A percentile compares a stretch with the other conserved stretches of the same genome.
Conservation (phyloP, 2,797 vertebrate genomes). For the Calcarius lapponicus region DNA sequence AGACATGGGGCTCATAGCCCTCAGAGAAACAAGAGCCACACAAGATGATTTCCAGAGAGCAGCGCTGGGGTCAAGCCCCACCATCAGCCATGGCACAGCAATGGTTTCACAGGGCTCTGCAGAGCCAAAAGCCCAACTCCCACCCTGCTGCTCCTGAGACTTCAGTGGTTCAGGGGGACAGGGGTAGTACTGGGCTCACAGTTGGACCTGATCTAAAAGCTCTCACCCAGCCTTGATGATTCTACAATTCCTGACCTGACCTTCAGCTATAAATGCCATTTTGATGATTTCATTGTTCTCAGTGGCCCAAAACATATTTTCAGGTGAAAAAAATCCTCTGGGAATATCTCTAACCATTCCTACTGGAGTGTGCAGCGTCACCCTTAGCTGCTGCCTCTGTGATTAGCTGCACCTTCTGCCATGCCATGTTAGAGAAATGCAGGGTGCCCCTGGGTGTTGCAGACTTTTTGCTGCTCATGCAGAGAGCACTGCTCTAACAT, state of each 20-base stretch:
- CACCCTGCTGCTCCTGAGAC: neutral
- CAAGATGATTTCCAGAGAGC: neutral
- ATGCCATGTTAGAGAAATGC: neutral
- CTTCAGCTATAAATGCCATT: neutral
- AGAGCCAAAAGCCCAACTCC: rapidly evolving
- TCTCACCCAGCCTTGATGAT: neutral
- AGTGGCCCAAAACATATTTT: neutral
- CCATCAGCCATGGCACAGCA: neutral
- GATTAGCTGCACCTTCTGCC: neutral
- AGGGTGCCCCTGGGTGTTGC: neutral
- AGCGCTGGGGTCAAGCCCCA: neutral
- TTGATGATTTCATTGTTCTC: neutral
- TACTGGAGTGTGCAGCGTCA: neutral
- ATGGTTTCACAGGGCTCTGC: neutral
- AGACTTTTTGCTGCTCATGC: neutral
- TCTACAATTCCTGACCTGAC: neutral
- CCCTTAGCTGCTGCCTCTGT: neutral
- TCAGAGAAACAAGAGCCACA: neutral
- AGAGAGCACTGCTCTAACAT: neutral
- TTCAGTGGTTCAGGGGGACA: neutral
- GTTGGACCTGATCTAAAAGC: neutral
- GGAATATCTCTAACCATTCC: neutral
- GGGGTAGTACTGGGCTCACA: neutral
- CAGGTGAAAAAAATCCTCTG: neutral
- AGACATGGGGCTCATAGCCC: neutral